phyloP scores from a whole-genome alignment of 2,888 invertebrate genomes.

The Cistogaster globosa region DNA sequence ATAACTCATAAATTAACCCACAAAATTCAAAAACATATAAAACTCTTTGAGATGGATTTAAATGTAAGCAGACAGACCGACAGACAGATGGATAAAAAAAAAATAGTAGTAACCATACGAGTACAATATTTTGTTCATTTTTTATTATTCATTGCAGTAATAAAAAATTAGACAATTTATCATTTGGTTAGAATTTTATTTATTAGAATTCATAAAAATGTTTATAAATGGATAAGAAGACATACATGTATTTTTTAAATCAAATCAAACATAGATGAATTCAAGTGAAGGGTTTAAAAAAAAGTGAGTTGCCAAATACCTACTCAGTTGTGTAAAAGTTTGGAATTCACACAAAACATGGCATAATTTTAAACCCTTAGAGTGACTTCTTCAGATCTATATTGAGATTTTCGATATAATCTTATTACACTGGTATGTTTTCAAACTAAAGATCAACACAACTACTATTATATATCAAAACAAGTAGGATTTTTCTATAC shows the following conservation, averaged over 20 bases:
- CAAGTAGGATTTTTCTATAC: no score
- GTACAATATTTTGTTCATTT: conserved; percentile 7
- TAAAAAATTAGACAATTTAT: conserved; percentile 71
- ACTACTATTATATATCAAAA: no score
- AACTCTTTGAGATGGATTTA: conserved; percentile 43
- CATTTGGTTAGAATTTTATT: conserved; percentile 64
- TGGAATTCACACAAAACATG: no score
- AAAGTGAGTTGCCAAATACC: conserved; percentile 8
- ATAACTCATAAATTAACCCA: conserved; percentile 66
- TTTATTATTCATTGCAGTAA: conserved; percentile 62
- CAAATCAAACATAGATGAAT: conserved; percentile 33
- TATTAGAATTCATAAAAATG: conserved; percentile 48
- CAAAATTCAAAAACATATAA: conserved; percentile 55
- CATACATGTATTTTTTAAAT: conserved; percentile 19
- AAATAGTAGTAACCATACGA: not conserved
- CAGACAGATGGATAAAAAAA: conserved; percentile 6
- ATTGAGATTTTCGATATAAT: no score
- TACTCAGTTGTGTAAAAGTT: no score
- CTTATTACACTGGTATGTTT: no score
- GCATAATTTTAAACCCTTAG: no score
- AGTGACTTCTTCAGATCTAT: no score
- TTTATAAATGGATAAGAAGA: conserved; percentile 11
- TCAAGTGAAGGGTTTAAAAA: not conserved
- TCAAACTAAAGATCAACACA: no score
- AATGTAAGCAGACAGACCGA: conserved; percentile 29